A percentile compares a stretch with the other conserved stretches of the same genome.
phyloP scores from a whole-genome alignment of 2,888 invertebrate genomes.

The Drosophila greeni region DNA sequence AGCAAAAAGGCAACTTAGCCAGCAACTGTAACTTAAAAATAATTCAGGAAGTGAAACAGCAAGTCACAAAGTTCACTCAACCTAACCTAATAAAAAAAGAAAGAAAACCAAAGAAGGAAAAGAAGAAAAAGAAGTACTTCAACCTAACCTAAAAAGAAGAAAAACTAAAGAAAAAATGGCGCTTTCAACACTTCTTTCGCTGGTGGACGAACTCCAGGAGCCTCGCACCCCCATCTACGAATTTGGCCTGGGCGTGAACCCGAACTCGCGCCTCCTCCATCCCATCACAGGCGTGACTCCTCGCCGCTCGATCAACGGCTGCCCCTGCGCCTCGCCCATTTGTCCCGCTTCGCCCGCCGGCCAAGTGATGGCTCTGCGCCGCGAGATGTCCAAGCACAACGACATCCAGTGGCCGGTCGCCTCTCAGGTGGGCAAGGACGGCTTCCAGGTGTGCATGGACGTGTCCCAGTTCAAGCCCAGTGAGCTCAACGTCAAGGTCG shows the following conservation, averaged over 20 bases:
- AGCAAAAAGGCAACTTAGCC: not conserved
- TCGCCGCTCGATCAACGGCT: slow-evolving; percentile 42
- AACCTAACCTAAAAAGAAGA: slow-evolving; percentile 27
- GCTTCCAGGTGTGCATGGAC: slow-evolving; percentile 86
- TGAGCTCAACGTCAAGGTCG: slow-evolving; percentile 87
- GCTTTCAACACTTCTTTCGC: slow-evolving; percentile 52
- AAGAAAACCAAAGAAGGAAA: not conserved
- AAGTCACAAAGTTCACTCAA: slow-evolving; percentile 12
- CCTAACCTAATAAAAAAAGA: not conserved
- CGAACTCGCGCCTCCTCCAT: slow-evolving; percentile 46
- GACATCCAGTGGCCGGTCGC: slow-evolving; percentile 39
- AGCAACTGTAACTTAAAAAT: not conserved
- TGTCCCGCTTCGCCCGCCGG: slow-evolving; percentile 47
- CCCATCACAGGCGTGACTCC: slow-evolving; percentile 7
- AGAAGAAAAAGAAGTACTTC: not conserved
- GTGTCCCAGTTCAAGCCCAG: slow-evolving; percentile 88
- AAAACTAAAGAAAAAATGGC: slow-evolving; percentile 47
- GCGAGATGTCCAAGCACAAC: slow-evolving; percentile 40
- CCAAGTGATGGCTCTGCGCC: slow-evolving; percentile 46
- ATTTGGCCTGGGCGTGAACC: slow-evolving; percentile 73
- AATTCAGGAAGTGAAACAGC: slow-evolving; percentile 19
- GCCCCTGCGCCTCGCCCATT: slow-evolving; percentile 50
- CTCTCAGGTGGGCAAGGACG: slow-evolving; percentile 81
- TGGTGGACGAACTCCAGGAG: slow-evolving; percentile 55
- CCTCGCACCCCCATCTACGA: slow-evolving; percentile 51